Percentiles rank a stretch among this genome's conserved stretches.
These are phyloP conservation scores for Latrodectus geometricus DNA, from an alignment of 1,140 invertebrate species.

Conservation along the genomic window DNA sequence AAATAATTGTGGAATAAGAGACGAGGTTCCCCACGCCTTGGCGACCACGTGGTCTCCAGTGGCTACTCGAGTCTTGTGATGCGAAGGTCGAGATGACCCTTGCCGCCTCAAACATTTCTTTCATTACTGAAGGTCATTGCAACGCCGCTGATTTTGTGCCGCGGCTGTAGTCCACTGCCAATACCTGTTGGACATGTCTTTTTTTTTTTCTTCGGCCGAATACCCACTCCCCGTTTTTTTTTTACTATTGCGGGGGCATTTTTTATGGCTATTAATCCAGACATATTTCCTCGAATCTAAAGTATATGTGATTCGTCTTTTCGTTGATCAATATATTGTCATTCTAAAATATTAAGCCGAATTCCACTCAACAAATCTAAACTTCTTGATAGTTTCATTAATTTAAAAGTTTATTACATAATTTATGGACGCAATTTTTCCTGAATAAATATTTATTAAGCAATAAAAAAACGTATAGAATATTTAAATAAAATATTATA, in stretches of 20 bases:
- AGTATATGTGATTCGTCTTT: no score
- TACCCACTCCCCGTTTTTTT: background rate
- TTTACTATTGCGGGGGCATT: background rate
- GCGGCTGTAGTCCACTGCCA: background rate
- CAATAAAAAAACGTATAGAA: no score
- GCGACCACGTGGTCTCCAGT: slow-evolving; percentile 58
- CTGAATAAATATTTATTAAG: no score
- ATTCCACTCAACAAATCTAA: no score
- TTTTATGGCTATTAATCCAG: no score
- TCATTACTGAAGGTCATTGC: slow-evolving; percentile 45
- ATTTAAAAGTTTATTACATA: no score
- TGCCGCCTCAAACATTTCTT: slow-evolving; percentile 16
- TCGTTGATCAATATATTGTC: no score
- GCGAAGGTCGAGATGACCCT: slow-evolving; percentile 60
- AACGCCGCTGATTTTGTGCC: background rate
- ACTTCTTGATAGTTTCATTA: no score
- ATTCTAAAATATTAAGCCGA: no score
- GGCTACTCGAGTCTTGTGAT: slow-evolving; percentile 52
- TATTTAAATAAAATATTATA: no score
- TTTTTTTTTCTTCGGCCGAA: background rate
- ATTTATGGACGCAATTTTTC: no score
- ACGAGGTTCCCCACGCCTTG: slow-evolving; percentile 35
- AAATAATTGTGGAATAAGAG: slow-evolving; percentile 20
- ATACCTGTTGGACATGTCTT: slow-evolving; percentile 22
- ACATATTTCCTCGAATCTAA: no score